A percentile compares a stretch with the other conserved stretches of the same genome.
Evolutionary conservation across 2,797 vertebrate species (phyloP).

Genomic region (Cynodonichthys magdalenae): DNA sequence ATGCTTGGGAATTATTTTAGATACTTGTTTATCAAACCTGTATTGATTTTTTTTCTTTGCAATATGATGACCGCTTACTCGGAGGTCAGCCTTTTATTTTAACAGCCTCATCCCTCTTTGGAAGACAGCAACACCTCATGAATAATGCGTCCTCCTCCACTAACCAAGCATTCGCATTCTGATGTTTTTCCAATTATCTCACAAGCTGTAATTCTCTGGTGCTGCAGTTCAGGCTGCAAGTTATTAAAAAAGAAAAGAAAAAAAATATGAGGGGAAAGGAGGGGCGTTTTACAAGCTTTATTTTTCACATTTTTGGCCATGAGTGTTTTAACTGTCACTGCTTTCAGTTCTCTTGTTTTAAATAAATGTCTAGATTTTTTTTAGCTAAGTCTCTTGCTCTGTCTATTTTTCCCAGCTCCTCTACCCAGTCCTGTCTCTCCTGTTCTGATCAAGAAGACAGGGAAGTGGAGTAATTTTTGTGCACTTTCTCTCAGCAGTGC

Average conservation of each 20-base stretch:
- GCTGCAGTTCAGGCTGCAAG: conserved; percentile 55
- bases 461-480: conserved; percentile 25
- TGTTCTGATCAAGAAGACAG: conserved; percentile 28
- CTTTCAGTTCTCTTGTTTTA: conserved; percentile 56
- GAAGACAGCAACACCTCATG: conserved; percentile 40
- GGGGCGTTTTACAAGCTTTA: conserved; percentile 50
- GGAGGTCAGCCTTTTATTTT: conserved; percentile 44
- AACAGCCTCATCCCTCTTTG: conserved; percentile 35
- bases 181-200: conserved; percentile 74
- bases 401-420: conserved; percentile 19
- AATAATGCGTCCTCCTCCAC: conserved; percentile 45
- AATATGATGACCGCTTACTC: conserved; percentile 38
- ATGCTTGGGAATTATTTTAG: neutral
- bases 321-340: conserved; percentile 64
- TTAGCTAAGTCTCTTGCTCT: conserved; percentile 39
- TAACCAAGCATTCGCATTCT: conserved; percentile 37
- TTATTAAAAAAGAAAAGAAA: conserved; percentile 61
- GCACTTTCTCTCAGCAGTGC: conserved; percentile 25
- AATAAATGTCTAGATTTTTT: conserved; percentile 54
- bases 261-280: neutral
- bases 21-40: neutral
- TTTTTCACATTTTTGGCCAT: conserved; percentile 63
- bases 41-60: conserved; percentile 26
- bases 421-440: neutral
- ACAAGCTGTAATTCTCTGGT: conserved; percentile 63